Evolutionary conservation across 37 sponge, comb jelly and placozoan genomes (phyloP).

Genomic region (Oscarella lobularis): DNA sequence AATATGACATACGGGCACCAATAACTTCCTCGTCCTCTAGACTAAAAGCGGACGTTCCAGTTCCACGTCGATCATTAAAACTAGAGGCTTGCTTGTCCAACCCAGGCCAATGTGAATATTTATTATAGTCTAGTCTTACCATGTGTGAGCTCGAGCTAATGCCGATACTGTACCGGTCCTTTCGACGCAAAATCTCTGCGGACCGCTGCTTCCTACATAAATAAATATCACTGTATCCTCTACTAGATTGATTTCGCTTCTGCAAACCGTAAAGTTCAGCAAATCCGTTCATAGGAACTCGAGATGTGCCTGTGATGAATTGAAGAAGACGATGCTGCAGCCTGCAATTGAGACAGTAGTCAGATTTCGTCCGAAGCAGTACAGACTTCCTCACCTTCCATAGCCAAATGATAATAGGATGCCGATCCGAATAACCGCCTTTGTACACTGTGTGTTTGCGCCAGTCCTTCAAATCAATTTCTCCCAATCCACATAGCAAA

Average conservation of each 20-base stretch:
- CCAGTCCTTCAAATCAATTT: conserved; percentile 95
- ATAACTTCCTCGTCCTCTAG: too few species aligned
- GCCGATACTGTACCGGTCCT: conserved; percentile 54
- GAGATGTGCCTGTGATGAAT: conserved; percentile 97
- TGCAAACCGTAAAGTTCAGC: conserved; percentile 90
- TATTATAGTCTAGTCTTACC: too few species aligned
- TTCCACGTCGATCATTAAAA: too few species aligned
- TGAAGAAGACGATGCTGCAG: conserved; percentile 81
- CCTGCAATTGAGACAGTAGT: conserved; percentile 74
- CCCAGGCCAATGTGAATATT: too few species aligned
- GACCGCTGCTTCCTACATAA: conserved; percentile 77
- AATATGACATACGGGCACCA: too few species aligned
- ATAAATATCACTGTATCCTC: too few species aligned
- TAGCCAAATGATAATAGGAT: conserved; percentile 83
- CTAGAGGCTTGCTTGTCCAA: too few species aligned
- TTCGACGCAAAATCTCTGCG: conserved; percentile 90
- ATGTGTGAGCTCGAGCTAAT: conserved; percentile 90
- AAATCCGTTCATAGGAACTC: conserved; percentile 98
- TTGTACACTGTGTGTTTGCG: conserved; percentile 62
- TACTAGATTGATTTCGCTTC: too few species aligned
- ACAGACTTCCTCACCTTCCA: too few species aligned
- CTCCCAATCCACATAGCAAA: conserved; percentile 85
- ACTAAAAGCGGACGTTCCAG: too few species aligned
- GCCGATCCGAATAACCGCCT: conserved; percentile 48
- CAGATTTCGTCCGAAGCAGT: conserved; percentile 33